Evolutionary conservation across 2,113 vertebrate species (phyloP), one percentile per base, ranked within the genome.

Genomic region (Argyrosomus japonicus): DNA sequence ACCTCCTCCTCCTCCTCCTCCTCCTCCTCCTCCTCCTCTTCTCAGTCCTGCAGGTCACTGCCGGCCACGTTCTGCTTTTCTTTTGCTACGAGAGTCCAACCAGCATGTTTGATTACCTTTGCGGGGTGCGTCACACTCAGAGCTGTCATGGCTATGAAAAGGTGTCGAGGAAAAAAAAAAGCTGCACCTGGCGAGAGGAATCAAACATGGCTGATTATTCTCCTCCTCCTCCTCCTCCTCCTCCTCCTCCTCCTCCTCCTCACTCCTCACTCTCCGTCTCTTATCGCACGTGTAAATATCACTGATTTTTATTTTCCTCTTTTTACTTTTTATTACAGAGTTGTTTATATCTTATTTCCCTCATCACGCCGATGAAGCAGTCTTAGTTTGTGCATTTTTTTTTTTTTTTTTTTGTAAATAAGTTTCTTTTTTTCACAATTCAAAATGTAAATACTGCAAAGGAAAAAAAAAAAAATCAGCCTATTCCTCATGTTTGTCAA

Each of bases 281-380:
- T 83, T 80, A 51, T 68, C 58, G 81, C 93, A 92, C 91, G 27
- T 94, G 93, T 94, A 92, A 92, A 93, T 94, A 93, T 87, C 87
- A 90, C 92, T 71, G 70, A 86, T 85, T 87, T 87, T 91, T 89
- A 85, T 88, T 88, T 84, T 62, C 64, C 78, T 87, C 79, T 90
- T 90, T 89, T 88, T 82, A 80, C 78, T 88, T 91, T 91, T 89
- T 87, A 84, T 88, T 87, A 89, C 85, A 89, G 84, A 93, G 88
- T 89, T 90, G 88, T 90, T 91, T 87, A 88, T 91, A 86, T 85
- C 73, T 81, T 51, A 72, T 67, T 65, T 70, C 71, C 83, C 75
- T 64, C 86, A 79, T 88, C 79, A 68, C 67, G 77, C 83, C 43
- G 12, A 77, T 9, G 43, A 63, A 77, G 75, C 74, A 29, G 85